Evolutionary conservation across 2,797 vertebrate genomes (phyloP), one percentile per base, ranked within the genome.

Genomic region (Chrosomus eos): DNA sequence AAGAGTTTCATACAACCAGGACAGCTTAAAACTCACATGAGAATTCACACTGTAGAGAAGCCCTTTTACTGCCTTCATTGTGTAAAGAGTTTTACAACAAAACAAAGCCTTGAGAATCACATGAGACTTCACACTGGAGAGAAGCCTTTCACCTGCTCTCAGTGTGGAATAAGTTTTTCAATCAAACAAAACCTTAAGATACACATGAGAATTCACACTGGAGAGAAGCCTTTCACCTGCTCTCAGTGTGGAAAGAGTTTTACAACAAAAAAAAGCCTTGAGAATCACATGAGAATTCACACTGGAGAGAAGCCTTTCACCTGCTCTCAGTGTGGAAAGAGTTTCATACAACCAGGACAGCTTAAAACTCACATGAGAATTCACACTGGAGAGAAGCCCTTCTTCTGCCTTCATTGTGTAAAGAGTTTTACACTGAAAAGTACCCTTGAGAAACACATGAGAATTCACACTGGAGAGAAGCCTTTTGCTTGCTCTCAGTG

Each of bases 101-200:
- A 36, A 36, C 36, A 36, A 36, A 4, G 4, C 36, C 36, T 36
- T 36, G 36, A 36, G 36, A 36, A 6, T 6, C 36, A 36, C 36
- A 36, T 36, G 36, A 36, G 36, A n/a, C 4, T 58, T 58, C 55
- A 58, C 55, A n/a, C 55, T 1, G 55, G 55, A 58, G 55, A 58
- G 6, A 58, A 58, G 23, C 23, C 55, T 11, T 58, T 9, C 1
- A 58, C 0, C 7, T 58, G 55, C 23, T n/a, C 23, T 1, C 21
- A 23, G 9, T 58, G 55, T 58, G 55, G 8, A 3, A 58, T 10
- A 23, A 2, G 23, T 7, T 58, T 58, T 9, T n/a, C 3, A 33
- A 0, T 10, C 1, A 9, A 9, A n/a, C 8, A n/a, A n/a, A 1
- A n/a, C 8, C 55, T 58, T n/a, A n/a, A 3, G 3, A 58, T 2